Evolutionary conservation across 2,113 vertebrate species (phyloP), one percentile per base, ranked within the genome.

Genomic region (Marmota flaviventris): DNA sequence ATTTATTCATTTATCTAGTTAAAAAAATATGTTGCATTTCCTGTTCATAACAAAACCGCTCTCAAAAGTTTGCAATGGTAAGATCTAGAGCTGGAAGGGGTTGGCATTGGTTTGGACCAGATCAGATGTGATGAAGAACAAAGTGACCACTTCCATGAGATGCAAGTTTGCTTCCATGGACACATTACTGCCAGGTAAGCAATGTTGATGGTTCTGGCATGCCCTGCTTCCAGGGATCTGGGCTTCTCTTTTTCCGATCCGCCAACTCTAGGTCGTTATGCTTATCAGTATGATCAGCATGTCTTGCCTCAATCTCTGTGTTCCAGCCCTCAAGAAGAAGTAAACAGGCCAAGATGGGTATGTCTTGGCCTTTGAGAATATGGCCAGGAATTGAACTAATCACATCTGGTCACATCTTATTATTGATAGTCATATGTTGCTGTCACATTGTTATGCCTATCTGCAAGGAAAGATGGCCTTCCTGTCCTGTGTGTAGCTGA

Each of bases 11-110:
- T 93, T 95, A 82, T 51, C 3, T 17, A 24, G 42, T 85, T 63
- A 91, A 76, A 34, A 45, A 95, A 82, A 78, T 14, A 81, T 10
- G 27, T 10, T 7, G n/a, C 12, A 95, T 73, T 95, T 88, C n/a
- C 37, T 48, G 2, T 77, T 85, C 4, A 61, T 83, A 81, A 78
- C 13, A 77, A 81, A 67, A 75, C 4, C 13, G 1, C 11, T 37
- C 51, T 34, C 5, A 37, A 53, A 61, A 73, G 32, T 17, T 39
- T 73, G 1, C 8, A 61, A 8, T n/a, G 65, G 32, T 45, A 25
- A 34, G 27, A 85, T 67, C 14, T 58, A 75, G 42, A 73, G 10
- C 34, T 92, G 37, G 61, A 82, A 76, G 20, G 63, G 22, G 39
- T 13, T 22, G 1, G 8, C 7, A 24, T 22, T 73, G 18, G 4